These are phyloP conservation scores for Platycheirus albimanus DNA, from an alignment of 2,888 invertebrate genomes.

Conservation along the genomic window DNA sequence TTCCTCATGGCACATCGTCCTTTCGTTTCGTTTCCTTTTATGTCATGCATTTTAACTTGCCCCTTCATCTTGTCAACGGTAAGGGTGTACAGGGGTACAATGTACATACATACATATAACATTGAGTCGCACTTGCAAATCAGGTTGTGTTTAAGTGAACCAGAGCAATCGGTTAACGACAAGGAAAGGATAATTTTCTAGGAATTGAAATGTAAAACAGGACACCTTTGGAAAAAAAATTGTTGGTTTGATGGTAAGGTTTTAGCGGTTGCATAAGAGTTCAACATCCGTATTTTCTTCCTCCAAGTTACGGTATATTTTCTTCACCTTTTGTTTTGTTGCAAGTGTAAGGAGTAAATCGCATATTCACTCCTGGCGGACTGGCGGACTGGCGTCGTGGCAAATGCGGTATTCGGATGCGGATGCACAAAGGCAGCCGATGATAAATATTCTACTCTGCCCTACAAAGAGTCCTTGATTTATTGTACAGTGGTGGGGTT, in stretches of 20 bases:
- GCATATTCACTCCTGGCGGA: constrained; percentile 8
- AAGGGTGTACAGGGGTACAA: too few relatives aligned
- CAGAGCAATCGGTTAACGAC: constrained; percentile 15
- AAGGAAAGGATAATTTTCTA: constrained; percentile 24
- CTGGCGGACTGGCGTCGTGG: too few relatives aligned
- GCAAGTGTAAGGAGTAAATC: neutral
- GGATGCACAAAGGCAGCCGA: constrained; percentile 23
- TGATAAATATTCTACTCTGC: constrained; percentile 11
- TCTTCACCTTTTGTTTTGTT: constrained; percentile 12
- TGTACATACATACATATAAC: too few relatives aligned
- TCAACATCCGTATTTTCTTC: neutral
- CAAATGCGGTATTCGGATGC: constrained; percentile 21
- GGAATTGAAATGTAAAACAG: constrained; percentile 18
- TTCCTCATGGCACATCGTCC: neutral
- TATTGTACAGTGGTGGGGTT: neutral
- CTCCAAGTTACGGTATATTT: neutral
- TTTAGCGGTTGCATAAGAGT: neutral
- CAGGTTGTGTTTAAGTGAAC: constrained; percentile 9
- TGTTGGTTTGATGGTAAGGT: neutral
- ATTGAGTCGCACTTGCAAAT: neutral
- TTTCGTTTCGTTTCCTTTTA: neutral
- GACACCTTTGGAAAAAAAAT: constrained; percentile 5
- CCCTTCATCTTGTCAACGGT: neutral
- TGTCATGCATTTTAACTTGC: neutral
- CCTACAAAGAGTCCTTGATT: constrained; percentile 18